Evolutionary conservation across 2,797 vertebrate genomes (phyloP), one percentile per base, ranked within the genome.

Genomic region (Xerus rutilus): DNA sequence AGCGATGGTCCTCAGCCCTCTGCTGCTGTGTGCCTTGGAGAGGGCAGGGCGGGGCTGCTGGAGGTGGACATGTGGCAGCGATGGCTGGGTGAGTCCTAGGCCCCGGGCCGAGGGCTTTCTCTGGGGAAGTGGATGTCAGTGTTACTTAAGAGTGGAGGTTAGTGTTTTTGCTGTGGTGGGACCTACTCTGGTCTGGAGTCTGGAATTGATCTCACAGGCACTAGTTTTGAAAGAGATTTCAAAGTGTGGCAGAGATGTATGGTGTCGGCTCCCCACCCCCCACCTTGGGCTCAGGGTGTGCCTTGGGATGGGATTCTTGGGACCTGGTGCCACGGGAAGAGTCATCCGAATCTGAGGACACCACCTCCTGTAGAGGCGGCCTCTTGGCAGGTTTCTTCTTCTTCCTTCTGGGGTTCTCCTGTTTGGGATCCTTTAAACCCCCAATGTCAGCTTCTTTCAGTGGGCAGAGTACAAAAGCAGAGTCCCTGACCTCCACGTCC

Each of bases 391-490:
- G 3, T 74, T 54, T 97, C 95, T 91, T 97, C 97, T 92, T 96
- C 97, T 91, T 98, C 90, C 85, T 97, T 93, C 92, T 94, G 67
- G 35, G 28, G 54, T 67, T 91, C 83, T 97, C 94, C 32, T 94
- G 57, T 84, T 39, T 96, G 7, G 2, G 64, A 13, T 82, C 86
- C 78, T 14, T 74, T 39, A 91, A 86, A 81, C 81, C 15, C 7
- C 12, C 65, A 21, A 52, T 3, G 28, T 83, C 87, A 72, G 18
- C 77, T 67, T 96, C 93, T 35, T 81, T 88, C 47, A 57, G 57
- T 45, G 93, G 67, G 45, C 86, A 81, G 52, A 72, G 17, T 2
- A 39, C 39, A 43, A 84, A 74, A 62, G 83, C 1, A 47, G 94
- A 96, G 23, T 72, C 86, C 32, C 5, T 94, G 25, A 17, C 13